A percentile compares a stretch with the other conserved stretches of the same genome.
These are phyloP conservation scores for Hemaris fuciformis DNA, from an alignment of 2,888 invertebrate species.

Conservation along the genomic window DNA sequence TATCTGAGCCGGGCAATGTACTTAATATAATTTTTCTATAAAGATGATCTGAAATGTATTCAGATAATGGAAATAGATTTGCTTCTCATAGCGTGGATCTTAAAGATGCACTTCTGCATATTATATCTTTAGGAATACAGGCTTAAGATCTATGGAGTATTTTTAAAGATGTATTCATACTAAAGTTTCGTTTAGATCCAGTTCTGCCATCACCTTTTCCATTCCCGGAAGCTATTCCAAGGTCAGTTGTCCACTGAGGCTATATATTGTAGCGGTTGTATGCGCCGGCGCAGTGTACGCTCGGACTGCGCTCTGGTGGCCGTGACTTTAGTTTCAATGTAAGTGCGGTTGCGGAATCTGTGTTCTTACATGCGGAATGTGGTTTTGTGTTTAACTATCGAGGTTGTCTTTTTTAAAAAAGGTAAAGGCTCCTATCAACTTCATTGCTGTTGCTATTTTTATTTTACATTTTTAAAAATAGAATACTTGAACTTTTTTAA, in stretches of 20 bases:
- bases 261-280: constrained; percentile 56
- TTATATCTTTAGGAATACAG: too few relatives aligned
- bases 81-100: too few relatives aligned
- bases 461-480: too few relatives aligned
- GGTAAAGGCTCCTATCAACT: not conserved
- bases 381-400: not conserved
- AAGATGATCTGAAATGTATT: too few relatives aligned
- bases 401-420: not conserved
- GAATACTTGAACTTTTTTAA: too few relatives aligned
- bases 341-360: constrained; percentile 33
- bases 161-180: too few relatives aligned
- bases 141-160: too few relatives aligned
- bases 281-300: constrained; percentile 64
- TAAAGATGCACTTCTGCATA: too few relatives aligned
- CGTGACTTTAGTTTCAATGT: constrained; percentile 50
- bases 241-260: constrained; percentile 58
- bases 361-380: not conserved
- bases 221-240: constrained; percentile 68
- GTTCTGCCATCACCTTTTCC: constrained; percentile 6
- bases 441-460: too few relatives aligned
- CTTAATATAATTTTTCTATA: too few relatives aligned
- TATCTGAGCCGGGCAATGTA: too few relatives aligned
- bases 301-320: constrained; percentile 38
- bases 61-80: too few relatives aligned
- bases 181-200: not conserved